Conservation (phyloP, 1,140 invertebrate genomes). For the Diuraphis noxia region DNA sequence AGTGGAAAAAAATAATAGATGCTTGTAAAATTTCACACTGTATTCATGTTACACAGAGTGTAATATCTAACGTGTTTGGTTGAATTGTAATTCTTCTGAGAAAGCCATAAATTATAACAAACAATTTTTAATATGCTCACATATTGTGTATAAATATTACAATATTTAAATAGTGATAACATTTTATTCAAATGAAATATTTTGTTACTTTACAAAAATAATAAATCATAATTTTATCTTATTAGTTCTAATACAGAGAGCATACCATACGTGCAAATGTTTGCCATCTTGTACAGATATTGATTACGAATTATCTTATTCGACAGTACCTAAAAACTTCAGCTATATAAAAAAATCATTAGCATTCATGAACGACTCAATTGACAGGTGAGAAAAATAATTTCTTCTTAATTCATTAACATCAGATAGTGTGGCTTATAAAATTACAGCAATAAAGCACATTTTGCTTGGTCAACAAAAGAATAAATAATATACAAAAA, state of each 20-base stretch:
- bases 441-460: neutral
- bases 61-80: neutral
- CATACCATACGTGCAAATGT: constrained; percentile 18
- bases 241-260: constrained; percentile 6
- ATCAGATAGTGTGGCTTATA: neutral
- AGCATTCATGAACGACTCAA: neutral
- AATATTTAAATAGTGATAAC: neutral
- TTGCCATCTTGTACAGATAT: constrained; percentile 26
- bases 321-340: constrained; percentile 9
- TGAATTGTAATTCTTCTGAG: neutral
- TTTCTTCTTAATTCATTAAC: neutral
- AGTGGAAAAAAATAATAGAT: neutral
- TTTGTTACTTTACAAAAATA: neutral
- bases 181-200: neutral
- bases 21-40: neutral
- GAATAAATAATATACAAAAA: no score
- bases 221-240: neutral
- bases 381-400: neutral
- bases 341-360: neutral
- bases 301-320: constrained; percentile 27
- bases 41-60: neutral
- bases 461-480: no score
- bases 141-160: neutral
- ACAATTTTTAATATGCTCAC: neutral
- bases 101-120: neutral